These are phyloP conservation scores for Ctenosaura bakeri DNA, from an alignment of 2,797 vertebrate genomes.

Conservation along the genomic window DNA sequence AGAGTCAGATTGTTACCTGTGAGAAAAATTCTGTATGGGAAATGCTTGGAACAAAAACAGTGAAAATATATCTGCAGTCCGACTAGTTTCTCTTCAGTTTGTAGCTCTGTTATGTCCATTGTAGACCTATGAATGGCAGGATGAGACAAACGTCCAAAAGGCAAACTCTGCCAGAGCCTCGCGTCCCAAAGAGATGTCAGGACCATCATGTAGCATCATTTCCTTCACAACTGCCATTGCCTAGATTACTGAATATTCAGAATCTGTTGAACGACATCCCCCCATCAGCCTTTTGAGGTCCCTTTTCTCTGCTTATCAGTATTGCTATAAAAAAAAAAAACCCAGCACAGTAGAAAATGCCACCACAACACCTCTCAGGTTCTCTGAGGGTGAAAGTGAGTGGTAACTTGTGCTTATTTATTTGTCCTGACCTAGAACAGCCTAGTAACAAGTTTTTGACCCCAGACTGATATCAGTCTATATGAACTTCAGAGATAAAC, in stretches of 20 bases:
- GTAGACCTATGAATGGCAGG: constrained; percentile 32
- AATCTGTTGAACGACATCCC: constrained; percentile 15
- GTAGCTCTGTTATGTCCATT: constrained; percentile 16
- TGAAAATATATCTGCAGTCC: constrained; percentile 33
- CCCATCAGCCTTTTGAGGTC: constrained; percentile 33
- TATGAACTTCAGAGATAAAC: constrained; percentile 42
- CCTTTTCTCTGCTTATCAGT: not conserved
- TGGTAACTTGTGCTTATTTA: constrained; percentile 35
- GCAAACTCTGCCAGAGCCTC: constrained; percentile 29
- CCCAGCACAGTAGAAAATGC: not conserved
- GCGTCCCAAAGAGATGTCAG: constrained; percentile 23
- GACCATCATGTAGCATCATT: not conserved
- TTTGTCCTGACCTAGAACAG: constrained; percentile 41
- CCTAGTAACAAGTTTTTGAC: constrained; percentile 42
- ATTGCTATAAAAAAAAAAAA: no score
- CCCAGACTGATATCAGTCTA: constrained; percentile 46
- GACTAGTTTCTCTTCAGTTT: constrained; percentile 39
- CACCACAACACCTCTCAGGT: no score
- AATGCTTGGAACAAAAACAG: constrained; percentile 32
- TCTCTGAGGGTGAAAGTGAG: not conserved
- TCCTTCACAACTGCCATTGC: not conserved
- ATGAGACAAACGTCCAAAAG: constrained; percentile 11
- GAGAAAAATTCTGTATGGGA: constrained; percentile 50
- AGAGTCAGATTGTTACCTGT: constrained; percentile 54
- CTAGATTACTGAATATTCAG: constrained; percentile 49